A percentile compares a stretch with the other conserved stretches of the same genome.
phyloP scores from a whole-genome alignment of 1,140 invertebrate genomes.

The Zaprionus gabonicus region DNA sequence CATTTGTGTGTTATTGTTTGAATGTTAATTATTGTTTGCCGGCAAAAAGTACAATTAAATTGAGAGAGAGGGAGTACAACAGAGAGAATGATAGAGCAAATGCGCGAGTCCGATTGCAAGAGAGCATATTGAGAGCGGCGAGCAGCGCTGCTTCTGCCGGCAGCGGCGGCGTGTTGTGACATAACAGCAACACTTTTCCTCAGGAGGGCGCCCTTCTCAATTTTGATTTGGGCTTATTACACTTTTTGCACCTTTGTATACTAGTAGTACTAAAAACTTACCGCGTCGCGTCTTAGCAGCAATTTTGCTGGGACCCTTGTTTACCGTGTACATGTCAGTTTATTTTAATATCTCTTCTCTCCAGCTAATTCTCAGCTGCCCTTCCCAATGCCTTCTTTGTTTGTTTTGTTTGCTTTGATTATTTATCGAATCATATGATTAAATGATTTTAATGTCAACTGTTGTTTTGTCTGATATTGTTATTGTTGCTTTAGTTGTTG shows the following conservation, averaged over 20 bases:
- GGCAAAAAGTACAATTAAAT: conserved; percentile 52
- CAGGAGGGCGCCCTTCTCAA: conserved; percentile 20
- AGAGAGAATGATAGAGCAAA: conserved; percentile 42
- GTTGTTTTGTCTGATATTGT: conserved; percentile 14
- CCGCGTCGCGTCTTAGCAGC: conserved; percentile 93
- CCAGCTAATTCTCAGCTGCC: conserved; percentile 6
- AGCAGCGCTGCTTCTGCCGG: conserved; percentile 34
- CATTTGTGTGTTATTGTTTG: conserved; percentile 47
- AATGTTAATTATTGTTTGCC: conserved; percentile 59
- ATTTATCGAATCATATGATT: conserved; percentile 63
- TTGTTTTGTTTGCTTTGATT: conserved; percentile 45
- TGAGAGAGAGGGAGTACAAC: not conserved
- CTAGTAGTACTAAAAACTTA: conserved; percentile 81
- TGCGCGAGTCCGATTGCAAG: conserved; percentile 5
- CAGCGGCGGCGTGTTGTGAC: conserved; percentile 59
- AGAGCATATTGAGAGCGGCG: conserved; percentile 9
- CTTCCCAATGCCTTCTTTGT: conserved; percentile 36
- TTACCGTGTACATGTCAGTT: conserved; percentile 91
- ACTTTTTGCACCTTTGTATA: conserved; percentile 29
- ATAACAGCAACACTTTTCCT: conserved; percentile 70
- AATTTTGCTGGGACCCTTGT: conserved; percentile 93
- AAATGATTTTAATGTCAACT: conserved; percentile 26
- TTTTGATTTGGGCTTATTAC: conserved; percentile 56
- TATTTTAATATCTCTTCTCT: conserved; percentile 11
- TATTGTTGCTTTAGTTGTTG: conserved; percentile 1